Percentiles rank a stretch among this genome's conserved stretches.
Conservation (phyloP, 2,888 invertebrate genomes). For the Andrena trimmerana region DNA sequence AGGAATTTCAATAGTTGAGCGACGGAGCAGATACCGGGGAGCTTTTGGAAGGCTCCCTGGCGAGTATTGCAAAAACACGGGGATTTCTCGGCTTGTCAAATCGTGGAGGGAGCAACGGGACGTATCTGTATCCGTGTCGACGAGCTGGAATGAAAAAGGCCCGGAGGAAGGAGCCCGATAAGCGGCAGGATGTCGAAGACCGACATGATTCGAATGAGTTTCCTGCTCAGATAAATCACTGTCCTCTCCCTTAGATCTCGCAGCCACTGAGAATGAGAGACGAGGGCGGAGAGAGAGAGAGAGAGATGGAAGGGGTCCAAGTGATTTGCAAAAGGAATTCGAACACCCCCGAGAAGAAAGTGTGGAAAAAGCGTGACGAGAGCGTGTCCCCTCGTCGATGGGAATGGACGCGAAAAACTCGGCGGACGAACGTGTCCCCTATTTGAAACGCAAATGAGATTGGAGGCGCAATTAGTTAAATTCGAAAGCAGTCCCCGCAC, state of each 20-base stretch:
- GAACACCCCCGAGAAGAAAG: neutral
- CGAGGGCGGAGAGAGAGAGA: neutral
- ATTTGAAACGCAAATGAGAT: constrained; percentile 62
- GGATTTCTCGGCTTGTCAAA: constrained; percentile 22
- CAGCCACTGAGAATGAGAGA: neutral
- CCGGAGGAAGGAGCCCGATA: constrained; percentile 31
- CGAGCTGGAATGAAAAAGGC: constrained; percentile 44
- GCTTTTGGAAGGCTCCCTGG: neutral
- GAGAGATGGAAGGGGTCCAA: too few species aligned
- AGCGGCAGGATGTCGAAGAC: constrained; percentile 37
- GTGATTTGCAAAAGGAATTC: constrained; percentile 37
- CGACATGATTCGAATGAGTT: constrained; percentile 58
- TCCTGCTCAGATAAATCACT: constrained; percentile 51
- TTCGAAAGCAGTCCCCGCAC: constrained; percentile 29
- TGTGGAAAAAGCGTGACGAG: neutral
- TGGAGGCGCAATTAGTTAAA: constrained; percentile 57
- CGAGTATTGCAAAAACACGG: constrained; percentile 1
- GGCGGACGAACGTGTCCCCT: constrained; percentile 2
- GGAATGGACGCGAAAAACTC: neutral
- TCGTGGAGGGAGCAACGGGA: neutral
- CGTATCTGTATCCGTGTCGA: constrained; percentile 36
- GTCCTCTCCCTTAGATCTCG: neutral
- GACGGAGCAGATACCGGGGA: neutral
- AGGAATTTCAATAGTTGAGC: constrained; percentile 6
- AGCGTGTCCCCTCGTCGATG: constrained; percentile 2